Base-by-base conservation (phyloP, 2,888 invertebrate genomes). In the Nipponacmea schrenckii region DNA sequence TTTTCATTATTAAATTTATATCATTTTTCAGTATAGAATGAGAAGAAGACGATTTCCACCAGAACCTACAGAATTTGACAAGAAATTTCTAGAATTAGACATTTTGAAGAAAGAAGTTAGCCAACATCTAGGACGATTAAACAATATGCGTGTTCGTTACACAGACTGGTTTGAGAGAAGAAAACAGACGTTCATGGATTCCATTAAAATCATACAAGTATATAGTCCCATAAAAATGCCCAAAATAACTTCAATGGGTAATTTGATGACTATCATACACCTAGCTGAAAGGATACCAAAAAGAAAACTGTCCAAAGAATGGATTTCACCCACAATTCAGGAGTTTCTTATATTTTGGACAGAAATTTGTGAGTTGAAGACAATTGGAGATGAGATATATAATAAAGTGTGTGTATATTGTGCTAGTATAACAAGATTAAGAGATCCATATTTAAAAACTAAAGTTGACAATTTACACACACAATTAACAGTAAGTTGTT, bases 161-260 rank as follows among this genome's bases (percentile, higher is more conserved):
- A 80, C 80, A 66, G 85, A 85, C 71, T 87, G 86, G 86, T 86
- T 87, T 71, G 76, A 80, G 8, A 68, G 81, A 31, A 79, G 80
- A 64, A 78, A 79, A 39, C 75, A 81, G 67, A 78, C 83, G 17
- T 86, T 87, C 70, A 70, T 85, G 14, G 82, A 84, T 46, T 75
- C 80, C 14, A 66, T 86, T 39, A 86, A 85, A 73, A 75, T 81
- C 17, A 79, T 85, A 27, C 85, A 85, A 68, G 76, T 81, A 56
- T 70, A 79, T 39, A 78, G 77, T 10, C 72, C 74, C 2, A 12
- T 20, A 12, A 24, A 10, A 24, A 56, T 56, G 24, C 56, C 56
- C 1, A 24, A 24, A 24, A 56, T 56, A 20, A 56, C 56, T 24
- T 56, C 56, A 10, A 56, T 56, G 20, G 4, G 12, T 20, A 56